Evolutionary conservation across 1,140 invertebrate species (phyloP).

Genomic region (Archivesica marissinica): DNA sequence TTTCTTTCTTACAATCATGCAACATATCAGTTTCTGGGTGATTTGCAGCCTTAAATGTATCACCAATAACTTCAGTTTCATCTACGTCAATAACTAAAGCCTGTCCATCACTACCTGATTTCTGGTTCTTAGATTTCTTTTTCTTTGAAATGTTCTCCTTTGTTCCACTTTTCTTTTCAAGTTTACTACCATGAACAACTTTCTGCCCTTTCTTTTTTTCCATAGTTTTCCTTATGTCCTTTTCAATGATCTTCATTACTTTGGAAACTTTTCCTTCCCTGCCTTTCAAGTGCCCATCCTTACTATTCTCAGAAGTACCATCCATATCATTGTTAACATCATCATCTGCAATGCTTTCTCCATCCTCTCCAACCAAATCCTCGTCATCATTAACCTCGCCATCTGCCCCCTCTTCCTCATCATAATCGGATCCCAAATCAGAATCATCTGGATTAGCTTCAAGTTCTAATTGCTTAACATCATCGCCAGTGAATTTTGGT

Average conservation of each 20-base stretch:
- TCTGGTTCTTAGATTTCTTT: not conserved
- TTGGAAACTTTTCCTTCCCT: not conserved
- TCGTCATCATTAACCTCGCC: conserved; percentile 33
- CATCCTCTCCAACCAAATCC: conserved; percentile 21
- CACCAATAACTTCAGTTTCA: not conserved
- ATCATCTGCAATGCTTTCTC: conserved; percentile 25
- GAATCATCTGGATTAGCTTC: conserved; percentile 53
- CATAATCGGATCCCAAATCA: conserved; percentile 63
- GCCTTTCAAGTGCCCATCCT: no score
- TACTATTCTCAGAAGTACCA: not conserved
- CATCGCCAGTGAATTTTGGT: conserved; percentile 73
- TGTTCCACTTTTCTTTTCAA: conserved; percentile 16
- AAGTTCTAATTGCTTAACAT: conserved; percentile 67
- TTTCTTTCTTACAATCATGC: not conserved
- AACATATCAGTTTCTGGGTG: not conserved
- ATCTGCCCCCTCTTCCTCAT: conserved; percentile 59
- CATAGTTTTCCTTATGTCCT: conserved; percentile 91
- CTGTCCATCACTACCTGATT: not conserved
- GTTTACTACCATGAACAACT: conserved; percentile 53
- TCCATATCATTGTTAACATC: not conserved
- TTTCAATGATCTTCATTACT: no score
- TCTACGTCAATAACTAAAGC: not conserved
- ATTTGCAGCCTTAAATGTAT: not conserved
- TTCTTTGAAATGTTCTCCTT: conserved; percentile 18
- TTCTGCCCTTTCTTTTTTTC: conserved; percentile 52